A percentile compares a stretch with the other conserved stretches of the same genome.
Evolutionary conservation across 2,888 invertebrate species (phyloP).

Genomic region (Alsophila aescularia): DNA sequence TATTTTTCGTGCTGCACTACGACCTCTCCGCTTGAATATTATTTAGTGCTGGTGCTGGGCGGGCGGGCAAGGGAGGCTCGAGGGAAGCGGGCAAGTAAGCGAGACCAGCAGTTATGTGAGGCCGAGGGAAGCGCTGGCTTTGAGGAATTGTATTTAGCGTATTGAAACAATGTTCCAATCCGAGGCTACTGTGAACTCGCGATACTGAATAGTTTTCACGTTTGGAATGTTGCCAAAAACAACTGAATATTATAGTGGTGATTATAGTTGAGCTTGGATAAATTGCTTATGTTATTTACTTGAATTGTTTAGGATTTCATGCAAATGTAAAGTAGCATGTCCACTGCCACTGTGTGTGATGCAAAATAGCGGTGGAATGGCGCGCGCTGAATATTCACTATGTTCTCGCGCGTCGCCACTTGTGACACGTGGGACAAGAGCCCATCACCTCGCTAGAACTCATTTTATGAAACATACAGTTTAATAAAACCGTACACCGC

Average conservation of each 20-base stretch:
- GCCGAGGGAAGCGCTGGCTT: not conserved
- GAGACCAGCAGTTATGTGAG: too few species aligned
- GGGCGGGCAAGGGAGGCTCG: too few species aligned
- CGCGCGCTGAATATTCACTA: conserved; percentile 1
- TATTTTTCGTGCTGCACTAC: not conserved
- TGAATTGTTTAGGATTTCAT: not conserved
- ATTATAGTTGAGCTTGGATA: too few species aligned
- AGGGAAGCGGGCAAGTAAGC: too few species aligned
- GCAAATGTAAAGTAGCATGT: not conserved
- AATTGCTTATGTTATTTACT: not conserved
- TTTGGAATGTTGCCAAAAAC: not conserved
- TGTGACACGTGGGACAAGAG: not conserved
- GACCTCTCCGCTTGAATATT: conserved; percentile 2
- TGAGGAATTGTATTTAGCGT: not conserved
- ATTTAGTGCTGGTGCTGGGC: not conserved
- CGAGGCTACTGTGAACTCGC: too few species aligned
- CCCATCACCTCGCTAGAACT: not conserved
- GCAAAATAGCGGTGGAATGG: not conserved
- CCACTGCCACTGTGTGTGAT: not conserved
- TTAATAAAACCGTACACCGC: not conserved
- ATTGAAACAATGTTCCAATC: not conserved
- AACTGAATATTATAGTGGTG: too few species aligned
- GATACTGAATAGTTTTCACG: not conserved
- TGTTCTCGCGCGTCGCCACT: not conserved
- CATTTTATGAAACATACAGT: not conserved